These are phyloP conservation scores for Erythrolamprus reginae DNA, from an alignment of 2,113 vertebrate genomes.

Conservation along the genomic window DNA sequence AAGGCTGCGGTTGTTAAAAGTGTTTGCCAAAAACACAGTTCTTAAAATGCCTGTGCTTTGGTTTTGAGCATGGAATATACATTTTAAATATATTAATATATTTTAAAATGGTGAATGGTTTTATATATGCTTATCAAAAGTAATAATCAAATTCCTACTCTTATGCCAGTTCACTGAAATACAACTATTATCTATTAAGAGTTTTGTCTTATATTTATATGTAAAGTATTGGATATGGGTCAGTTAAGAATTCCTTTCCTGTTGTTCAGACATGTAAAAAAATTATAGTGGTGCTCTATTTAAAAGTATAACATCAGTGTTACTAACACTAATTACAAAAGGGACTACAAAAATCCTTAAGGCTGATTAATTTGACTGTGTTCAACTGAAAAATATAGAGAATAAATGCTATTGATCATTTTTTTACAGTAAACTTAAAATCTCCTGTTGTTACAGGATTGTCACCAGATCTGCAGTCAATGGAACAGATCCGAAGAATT, in stretches of 20 bases:
- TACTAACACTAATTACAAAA: not conserved
- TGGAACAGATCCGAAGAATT: conserved; percentile 94
- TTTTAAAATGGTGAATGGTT: not conserved
- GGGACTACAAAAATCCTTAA: not conserved
- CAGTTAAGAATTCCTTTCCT: not conserved
- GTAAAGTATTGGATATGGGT: not conserved
- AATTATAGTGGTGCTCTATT: not conserved
- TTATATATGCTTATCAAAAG: not conserved
- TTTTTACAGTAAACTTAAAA: conserved; percentile 38
- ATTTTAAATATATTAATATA: no score
- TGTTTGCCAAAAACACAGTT: not conserved
- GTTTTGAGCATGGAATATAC: not conserved
- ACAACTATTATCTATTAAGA: not conserved
- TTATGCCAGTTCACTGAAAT: not conserved
- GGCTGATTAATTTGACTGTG: conserved; percentile 7
- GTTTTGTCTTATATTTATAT: not conserved
- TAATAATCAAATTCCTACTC: not conserved
- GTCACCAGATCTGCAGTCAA: conserved; percentile 91
- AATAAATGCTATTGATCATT: conserved; percentile 4
- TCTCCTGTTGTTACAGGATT: conserved; percentile 72
- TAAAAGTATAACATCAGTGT: not conserved
- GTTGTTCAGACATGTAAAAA: not conserved
- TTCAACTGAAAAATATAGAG: conserved; percentile 25
- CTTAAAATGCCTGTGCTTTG: not conserved
- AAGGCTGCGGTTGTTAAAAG: not conserved